Percentiles rank a stretch among this genome's conserved stretches.
These are phyloP conservation scores for Lepidotrigona ventralis DNA, from an alignment of 1,140 invertebrate species.

Conservation along the genomic window DNA sequence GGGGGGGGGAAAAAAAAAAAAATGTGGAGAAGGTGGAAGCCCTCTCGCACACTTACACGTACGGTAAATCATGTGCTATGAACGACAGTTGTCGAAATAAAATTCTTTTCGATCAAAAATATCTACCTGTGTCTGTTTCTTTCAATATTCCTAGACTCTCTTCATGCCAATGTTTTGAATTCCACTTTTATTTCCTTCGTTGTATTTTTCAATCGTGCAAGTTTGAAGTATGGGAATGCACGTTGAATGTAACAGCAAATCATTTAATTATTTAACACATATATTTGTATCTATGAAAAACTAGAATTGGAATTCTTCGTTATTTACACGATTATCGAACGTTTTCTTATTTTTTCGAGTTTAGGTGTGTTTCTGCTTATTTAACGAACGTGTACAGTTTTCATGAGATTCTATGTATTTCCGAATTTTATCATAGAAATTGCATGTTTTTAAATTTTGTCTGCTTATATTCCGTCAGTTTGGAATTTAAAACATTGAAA, in stretches of 20 bases:
- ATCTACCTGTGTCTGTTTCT: background rate
- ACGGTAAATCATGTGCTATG: conserved; percentile 69
- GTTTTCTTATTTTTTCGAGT: background rate
- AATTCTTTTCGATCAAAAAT: conserved; percentile 69
- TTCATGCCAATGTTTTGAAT: too few relatives aligned
- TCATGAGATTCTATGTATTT: background rate
- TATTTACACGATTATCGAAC: too few relatives aligned
- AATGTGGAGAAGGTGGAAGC: background rate
- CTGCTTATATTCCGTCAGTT: background rate
- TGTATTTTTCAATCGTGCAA: background rate
- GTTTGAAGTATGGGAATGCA: background rate
- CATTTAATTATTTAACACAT: background rate
- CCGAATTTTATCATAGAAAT: background rate
- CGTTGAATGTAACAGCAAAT: background rate
- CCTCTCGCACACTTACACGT: conserved; percentile 51
- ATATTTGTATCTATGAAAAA: background rate
- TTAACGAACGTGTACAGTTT: background rate
- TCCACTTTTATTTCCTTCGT: background rate
- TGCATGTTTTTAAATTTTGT: background rate
- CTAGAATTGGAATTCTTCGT: background rate
- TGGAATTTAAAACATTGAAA: background rate
- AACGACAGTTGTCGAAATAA: conserved; percentile 70
- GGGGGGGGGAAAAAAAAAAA: background rate
- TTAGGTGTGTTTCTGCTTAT: background rate
- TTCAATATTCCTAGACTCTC: background rate